These are phyloP conservation scores for Platanista minor DNA, from an alignment of 2,113 vertebrate genomes.

Conservation along the genomic window DNA sequence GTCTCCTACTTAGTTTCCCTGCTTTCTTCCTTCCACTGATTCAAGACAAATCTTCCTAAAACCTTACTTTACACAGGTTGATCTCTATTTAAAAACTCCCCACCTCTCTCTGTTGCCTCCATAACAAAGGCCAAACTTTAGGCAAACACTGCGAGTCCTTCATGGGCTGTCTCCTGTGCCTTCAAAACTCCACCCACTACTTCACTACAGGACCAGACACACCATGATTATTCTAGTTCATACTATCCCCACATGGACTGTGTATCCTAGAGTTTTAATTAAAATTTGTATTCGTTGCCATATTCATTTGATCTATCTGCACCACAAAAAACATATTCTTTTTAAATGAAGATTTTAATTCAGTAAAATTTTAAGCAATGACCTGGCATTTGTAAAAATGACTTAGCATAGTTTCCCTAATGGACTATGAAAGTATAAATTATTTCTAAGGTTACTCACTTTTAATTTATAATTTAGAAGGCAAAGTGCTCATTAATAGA, in stretches of 20 bases:
- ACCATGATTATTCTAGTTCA: not conserved
- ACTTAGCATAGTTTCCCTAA: constrained; percentile 35
- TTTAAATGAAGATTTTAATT: constrained; percentile 2
- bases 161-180: not conserved
- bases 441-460: not conserved
- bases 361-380: constrained; percentile 20
- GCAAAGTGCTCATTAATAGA: not conserved
- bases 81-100: not conserved
- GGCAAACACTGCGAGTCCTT: not conserved
- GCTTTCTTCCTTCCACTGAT: not conserved
- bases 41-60: not conserved
- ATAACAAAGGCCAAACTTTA: not conserved
- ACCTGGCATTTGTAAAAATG: constrained; percentile 11
- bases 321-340: not conserved
- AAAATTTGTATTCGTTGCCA: not conserved
- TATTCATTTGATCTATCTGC: not conserved
- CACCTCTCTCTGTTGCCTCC: not conserved
- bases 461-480: constrained; percentile 47
- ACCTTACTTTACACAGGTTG: not conserved
- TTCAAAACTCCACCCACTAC: not conserved
- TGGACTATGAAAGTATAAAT: constrained; percentile 42
- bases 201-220: not conserved
- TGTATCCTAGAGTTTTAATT: not conserved
- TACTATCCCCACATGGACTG: too few relatives aligned
- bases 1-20: not conserved